Conservation (phyloP, 1,140 invertebrate species). For the Battus philenor region DNA sequence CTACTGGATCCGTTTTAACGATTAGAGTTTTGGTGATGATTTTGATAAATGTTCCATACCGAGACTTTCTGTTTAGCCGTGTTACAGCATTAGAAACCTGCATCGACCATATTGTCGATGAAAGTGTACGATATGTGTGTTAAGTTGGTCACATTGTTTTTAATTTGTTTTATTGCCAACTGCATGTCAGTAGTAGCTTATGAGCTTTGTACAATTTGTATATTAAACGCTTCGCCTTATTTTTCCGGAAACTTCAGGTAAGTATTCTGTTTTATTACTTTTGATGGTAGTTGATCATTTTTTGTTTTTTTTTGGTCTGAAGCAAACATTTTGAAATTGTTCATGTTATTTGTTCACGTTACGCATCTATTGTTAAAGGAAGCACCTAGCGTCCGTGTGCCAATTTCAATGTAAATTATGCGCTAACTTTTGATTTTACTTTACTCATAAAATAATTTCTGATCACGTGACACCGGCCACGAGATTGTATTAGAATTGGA, state of each 20-base stretch:
- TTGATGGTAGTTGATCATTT: too few relatives aligned
- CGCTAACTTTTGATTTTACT: too few relatives aligned
- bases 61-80: neutral
- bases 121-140: constrained; percentile 29
- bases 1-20: neutral
- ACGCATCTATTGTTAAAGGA: neutral
- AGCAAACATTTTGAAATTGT: neutral
- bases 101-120: constrained; percentile 44
- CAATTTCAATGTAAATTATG: too few relatives aligned
- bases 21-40: neutral
- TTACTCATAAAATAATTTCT: too few relatives aligned
- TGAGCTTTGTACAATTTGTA: neutral
- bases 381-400: too few relatives aligned
- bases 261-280: neutral
- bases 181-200: neutral
- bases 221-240: neutral
- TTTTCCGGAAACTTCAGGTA: neutral
- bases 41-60: neutral
- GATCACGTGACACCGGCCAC: too few relatives aligned
- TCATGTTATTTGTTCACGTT: neutral
- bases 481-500: too few relatives aligned
- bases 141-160: neutral
- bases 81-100: neutral
- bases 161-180: neutral
- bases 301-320: neutral